Conservation (phyloP, 2,113 vertebrate species). For the Apodemus speciosus region DNA sequence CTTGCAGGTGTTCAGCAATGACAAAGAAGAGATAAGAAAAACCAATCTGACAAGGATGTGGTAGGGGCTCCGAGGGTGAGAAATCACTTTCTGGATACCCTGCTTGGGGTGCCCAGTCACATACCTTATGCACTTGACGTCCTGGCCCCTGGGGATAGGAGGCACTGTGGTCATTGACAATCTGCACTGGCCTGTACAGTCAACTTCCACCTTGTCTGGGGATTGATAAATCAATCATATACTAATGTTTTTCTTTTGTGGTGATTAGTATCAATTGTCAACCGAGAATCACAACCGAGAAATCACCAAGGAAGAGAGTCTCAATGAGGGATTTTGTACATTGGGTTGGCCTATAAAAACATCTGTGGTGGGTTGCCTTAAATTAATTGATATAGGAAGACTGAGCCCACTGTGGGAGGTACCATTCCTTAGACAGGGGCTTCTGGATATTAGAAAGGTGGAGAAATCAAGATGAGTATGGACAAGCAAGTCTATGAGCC, state of each 20-base stretch:
- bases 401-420: background rate
- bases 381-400: background rate
- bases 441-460: background rate
- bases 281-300: background rate
- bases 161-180: background rate
- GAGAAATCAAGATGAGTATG: background rate
- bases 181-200: background rate
- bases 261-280: background rate
- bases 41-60: background rate
- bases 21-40: slow-evolving; percentile 6
- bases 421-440: background rate
- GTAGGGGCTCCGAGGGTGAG: background rate
- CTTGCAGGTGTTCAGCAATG: background rate
- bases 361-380: background rate
- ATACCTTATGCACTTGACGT: background rate
- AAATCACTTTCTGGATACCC: background rate
- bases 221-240: background rate
- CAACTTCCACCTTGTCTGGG: background rate
- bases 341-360: background rate
- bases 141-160: background rate
- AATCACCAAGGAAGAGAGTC: background rate
- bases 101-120: background rate
- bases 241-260: background rate
- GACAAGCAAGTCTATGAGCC: background rate
- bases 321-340: background rate